These are phyloP conservation scores for Malthinus flaveolus DNA, from an alignment of 2,888 invertebrate genomes.

Conservation along the genomic window DNA sequence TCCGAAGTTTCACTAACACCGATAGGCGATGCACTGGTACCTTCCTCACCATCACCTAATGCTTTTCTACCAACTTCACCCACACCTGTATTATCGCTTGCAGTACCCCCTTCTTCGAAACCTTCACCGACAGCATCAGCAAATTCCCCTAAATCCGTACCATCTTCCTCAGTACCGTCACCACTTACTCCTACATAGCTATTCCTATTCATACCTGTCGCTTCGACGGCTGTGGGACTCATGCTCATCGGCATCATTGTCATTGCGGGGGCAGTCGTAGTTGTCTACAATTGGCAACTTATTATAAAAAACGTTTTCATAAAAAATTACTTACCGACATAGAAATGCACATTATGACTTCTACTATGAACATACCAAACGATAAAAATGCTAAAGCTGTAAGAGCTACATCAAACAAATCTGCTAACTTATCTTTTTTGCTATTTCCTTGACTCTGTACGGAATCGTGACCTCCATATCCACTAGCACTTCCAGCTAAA, in stretches of 20 bases:
- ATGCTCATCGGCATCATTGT: slow-evolving; percentile 56
- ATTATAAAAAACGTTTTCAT: not conserved
- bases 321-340: slow-evolving; percentile 44
- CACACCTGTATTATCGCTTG: slow-evolving; percentile 34
- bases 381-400: slow-evolving; percentile 81
- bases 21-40: slow-evolving; percentile 8
- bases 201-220: slow-evolving; percentile 32
- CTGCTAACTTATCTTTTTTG: slow-evolving; percentile 63
- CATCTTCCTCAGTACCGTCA: slow-evolving; percentile 37
- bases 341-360: slow-evolving; percentile 76
- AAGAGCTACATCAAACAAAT: slow-evolving; percentile 78
- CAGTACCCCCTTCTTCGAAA: slow-evolving; percentile 31
- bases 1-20: slow-evolving; percentile 13
- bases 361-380: slow-evolving; percentile 78
- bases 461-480: slow-evolving; percentile 33
- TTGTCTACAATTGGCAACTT: slow-evolving; percentile 1
- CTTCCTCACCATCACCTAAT: slow-evolving; percentile 14
- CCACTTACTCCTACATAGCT: slow-evolving; percentile 18
- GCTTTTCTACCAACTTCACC: slow-evolving; percentile 17
- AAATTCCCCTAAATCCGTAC: slow-evolving; percentile 43
- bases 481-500: slow-evolving; percentile 13
- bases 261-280: slow-evolving; percentile 42
- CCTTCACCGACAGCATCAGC: slow-evolving; percentile 21
- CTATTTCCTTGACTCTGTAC: slow-evolving; percentile 48
- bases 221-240: slow-evolving; percentile 41